Evolutionary conservation across 2,797 vertebrate species (phyloP).

Genomic region (Pachyuromys duprasi): DNA sequence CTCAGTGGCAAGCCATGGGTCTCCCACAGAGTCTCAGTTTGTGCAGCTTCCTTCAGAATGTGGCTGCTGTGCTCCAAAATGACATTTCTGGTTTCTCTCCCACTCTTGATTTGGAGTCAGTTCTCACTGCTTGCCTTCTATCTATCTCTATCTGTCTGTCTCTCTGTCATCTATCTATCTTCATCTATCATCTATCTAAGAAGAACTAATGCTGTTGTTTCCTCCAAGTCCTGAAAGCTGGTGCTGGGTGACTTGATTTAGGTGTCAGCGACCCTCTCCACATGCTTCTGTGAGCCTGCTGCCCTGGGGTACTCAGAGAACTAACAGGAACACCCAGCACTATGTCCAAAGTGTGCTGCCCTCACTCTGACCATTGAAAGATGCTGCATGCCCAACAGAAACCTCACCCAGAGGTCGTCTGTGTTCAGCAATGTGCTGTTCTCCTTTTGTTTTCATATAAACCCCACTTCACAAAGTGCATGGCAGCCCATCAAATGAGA

Average conservation of each 20-base stretch:
- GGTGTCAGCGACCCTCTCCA: background rate
- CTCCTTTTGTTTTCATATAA: background rate
- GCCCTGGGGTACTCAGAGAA: background rate
- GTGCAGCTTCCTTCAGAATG: background rate
- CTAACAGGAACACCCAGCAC: background rate
- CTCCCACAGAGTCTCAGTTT: background rate
- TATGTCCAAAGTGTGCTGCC: background rate
- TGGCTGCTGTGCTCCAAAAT: background rate
- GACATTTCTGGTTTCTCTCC: background rate
- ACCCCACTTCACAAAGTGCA: background rate
- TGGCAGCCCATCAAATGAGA: background rate
- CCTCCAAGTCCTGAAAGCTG: background rate
- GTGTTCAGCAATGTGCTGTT: background rate
- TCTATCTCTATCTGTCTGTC: background rate
- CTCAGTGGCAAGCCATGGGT: background rate
- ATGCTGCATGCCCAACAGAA: background rate
- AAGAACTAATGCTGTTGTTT: background rate
- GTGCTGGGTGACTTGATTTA: background rate
- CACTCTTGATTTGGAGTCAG: background rate
- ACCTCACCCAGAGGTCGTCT: background rate
- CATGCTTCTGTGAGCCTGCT: background rate
- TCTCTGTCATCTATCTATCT: background rate
- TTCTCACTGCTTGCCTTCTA: background rate
- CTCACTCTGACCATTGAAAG: background rate
- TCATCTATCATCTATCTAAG: background rate